Evolutionary conservation across 2,888 invertebrate genomes (phyloP).

Genomic region (Tubulanus polymorphus): DNA sequence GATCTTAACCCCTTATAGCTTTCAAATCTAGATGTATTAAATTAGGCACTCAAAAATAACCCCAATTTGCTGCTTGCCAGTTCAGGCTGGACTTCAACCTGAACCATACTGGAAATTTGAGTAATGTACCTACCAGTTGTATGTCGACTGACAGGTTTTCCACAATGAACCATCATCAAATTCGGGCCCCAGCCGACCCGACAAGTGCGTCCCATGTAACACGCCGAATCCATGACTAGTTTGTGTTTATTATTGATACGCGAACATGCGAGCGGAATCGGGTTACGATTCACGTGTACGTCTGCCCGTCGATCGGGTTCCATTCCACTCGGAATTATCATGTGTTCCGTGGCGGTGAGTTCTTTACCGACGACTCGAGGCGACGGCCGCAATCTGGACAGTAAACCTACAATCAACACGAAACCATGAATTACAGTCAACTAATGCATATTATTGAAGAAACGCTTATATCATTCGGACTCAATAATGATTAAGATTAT

Average conservation of each 20-base stretch:
- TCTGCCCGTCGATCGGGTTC: slow-evolving; percentile 27
- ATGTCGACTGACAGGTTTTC: slow-evolving; percentile 32
- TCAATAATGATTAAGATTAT: no score
- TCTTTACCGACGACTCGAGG: slow-evolving; percentile 5
- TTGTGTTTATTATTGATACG: slow-evolving; percentile 36
- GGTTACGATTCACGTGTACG: slow-evolving; percentile 32
- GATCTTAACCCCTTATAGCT: no score
- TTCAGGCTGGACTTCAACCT: not conserved
- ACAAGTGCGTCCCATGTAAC: slow-evolving; percentile 57
- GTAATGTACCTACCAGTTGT: not conserved
- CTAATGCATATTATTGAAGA: no score
- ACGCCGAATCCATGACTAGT: slow-evolving; percentile 48
- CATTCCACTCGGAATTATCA: slow-evolving; percentile 39
- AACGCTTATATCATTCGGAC: no score
- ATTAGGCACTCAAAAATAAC: no score
- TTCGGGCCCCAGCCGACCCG: slow-evolving; percentile 73
- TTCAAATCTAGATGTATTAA: no score
- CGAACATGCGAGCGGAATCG: slow-evolving; percentile 38
- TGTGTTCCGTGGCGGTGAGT: slow-evolving; percentile 34
- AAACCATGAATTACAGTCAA: no score
- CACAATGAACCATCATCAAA: slow-evolving; percentile 58
- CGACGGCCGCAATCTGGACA: not conserved
- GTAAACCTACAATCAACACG: not conserved
- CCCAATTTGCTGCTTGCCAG: no score
- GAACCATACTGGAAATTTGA: not conserved